phyloP scores from a whole-genome alignment of 2,888 invertebrate genomes.

The Julus scanicus region DNA sequence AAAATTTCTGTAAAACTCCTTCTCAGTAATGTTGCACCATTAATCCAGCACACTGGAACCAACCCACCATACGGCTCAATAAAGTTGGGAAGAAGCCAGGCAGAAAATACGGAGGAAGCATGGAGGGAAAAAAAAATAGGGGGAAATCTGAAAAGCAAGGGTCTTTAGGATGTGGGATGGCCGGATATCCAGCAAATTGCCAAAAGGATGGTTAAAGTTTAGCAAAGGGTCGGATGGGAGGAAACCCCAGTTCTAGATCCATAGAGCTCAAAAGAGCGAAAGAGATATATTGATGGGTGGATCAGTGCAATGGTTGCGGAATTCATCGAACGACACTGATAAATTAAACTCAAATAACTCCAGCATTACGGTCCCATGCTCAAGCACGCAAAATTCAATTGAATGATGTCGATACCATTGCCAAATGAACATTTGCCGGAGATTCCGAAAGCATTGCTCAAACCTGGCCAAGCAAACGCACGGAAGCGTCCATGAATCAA shows the following conservation, averaged over 20 bases:
- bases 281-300: conserved; percentile 33
- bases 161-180: conserved; percentile 33
- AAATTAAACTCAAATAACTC: conserved; percentile 50
- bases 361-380: conserved; percentile 37
- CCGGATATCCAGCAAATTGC: conserved; percentile 28
- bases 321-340: conserved; percentile 46
- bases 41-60: conserved; percentile 21
- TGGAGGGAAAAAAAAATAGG: background rate
- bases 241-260: background rate
- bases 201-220: conserved; percentile 28
- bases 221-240: background rate
- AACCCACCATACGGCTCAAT: conserved; percentile 18
- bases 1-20: conserved; percentile 9
- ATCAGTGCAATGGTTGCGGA: conserved; percentile 36
- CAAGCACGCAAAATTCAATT: conserved; percentile 46
- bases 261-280: conserved; percentile 33
- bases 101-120: conserved; percentile 5
- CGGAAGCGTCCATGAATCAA: conserved; percentile 15
- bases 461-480: conserved; percentile 22
- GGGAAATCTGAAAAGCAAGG: background rate
- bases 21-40: background rate
- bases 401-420: conserved; percentile 35
- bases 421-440: conserved; percentile 13
- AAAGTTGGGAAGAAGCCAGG: conserved; percentile 33
- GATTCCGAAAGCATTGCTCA: conserved; percentile 28